A percentile compares a stretch with the other conserved stretches of the same genome.
Evolutionary conservation across 2,888 invertebrate species (phyloP).

Genomic region (Cerastoderma edule): DNA sequence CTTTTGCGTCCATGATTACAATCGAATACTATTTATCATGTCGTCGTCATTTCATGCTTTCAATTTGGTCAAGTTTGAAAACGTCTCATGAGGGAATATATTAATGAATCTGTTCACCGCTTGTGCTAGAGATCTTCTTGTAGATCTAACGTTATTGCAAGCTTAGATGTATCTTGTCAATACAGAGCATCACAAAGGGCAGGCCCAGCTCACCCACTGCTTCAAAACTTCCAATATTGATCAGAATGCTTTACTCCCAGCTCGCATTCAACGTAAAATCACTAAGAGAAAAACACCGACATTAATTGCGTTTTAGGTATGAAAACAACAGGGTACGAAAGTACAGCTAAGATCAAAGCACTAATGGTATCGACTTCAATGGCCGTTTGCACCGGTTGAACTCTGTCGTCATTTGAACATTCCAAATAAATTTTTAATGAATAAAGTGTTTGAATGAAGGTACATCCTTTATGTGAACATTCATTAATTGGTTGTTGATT

Average conservation of each 20-base stretch:
- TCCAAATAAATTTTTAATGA: constrained; percentile 28
- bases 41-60: no score
- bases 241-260: no score
- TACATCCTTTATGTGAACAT: constrained; percentile 15
- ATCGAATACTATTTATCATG: no score
- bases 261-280: no score
- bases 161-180: not conserved
- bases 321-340: constrained; percentile 22
- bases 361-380: constrained; percentile 18
- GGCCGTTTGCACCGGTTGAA: constrained; percentile 15
- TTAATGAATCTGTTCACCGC: no score
- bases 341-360: constrained; percentile 11
- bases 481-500: constrained; percentile 25
- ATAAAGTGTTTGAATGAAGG: constrained; percentile 24
- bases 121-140: no score
- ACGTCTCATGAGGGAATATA: no score
- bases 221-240: not conserved
- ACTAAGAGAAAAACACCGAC: not conserved
- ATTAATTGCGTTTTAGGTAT: not conserved
- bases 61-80: no score
- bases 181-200: not conserved
- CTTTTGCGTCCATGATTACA: no score
- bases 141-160: no score
- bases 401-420: constrained; percentile 17
- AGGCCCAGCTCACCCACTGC: not conserved